Evolutionary conservation across 37 sponge, comb jelly and placozoan species (phyloP).

Genomic region (Bolinopsis microptera): DNA sequence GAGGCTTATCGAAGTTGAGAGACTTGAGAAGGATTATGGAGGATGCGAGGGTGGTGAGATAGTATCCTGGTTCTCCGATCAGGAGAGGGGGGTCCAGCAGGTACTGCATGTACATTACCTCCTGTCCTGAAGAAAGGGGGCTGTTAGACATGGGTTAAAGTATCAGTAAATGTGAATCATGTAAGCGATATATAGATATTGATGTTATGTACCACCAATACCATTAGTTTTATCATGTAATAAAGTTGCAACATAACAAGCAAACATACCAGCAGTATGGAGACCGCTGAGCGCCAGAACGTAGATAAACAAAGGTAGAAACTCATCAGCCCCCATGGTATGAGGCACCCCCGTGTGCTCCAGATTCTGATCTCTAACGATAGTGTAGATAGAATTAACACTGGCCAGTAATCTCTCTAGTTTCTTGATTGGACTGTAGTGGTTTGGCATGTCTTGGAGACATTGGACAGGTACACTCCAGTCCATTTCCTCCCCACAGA

Average conservation of each 20-base stretch:
- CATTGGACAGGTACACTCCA: constrained; percentile 44
- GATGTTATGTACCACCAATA: no score
- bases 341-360: constrained; percentile 18
- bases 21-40: constrained; percentile 14
- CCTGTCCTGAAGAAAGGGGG: constrained; percentile 23
- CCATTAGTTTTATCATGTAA: no score
- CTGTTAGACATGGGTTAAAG: background rate
- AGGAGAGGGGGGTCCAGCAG: constrained; percentile 56
- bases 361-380: constrained; percentile 18
- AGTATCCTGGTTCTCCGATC: constrained; percentile 62
- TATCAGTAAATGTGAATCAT: background rate
- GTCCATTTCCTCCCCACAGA: constrained; percentile 52
- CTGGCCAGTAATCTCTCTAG: constrained; percentile 45
- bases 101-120: constrained; percentile 45
- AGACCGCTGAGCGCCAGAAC: constrained; percentile 57
- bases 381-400: constrained; percentile 53
- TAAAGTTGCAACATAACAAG: no score
- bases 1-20: constrained; percentile 4
- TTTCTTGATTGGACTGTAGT: constrained; percentile 64
- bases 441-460: constrained; percentile 44
- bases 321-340: constrained; percentile 61
- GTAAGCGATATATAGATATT: background rate
- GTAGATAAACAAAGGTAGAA: constrained; percentile 64
- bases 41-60: constrained; percentile 62
- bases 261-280: background rate